Base-by-base conservation (phyloP, 1,140 invertebrate genomes). In the Heliconius congener region DNA sequence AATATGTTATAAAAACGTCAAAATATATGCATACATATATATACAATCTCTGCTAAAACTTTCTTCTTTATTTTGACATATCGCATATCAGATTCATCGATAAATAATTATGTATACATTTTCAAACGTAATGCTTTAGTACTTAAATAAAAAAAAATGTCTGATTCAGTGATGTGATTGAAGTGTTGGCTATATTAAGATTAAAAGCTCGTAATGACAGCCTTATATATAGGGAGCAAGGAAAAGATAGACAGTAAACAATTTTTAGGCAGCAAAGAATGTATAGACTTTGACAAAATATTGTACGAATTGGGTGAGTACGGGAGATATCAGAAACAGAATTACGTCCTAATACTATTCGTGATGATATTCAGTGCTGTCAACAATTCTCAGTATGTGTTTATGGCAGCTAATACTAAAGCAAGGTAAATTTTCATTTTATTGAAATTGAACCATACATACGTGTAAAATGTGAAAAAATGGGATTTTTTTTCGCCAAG, bases 241-340 rank as follows among this genome's bases (percentile, higher is more conserved):
- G n/a, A 57, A 19, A 23, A 66, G 8, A 4, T 66, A 66, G 27
- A 66, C 11, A 30, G 60, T 30, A 66, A 66, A 13, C 60, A 30
- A 16, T 66, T 23, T 30, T 16, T 66, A 30, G 13, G 11, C n/a
- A 11, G 11, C 27, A 66, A n/a, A 30, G 60, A 66, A 66, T 13
- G 23, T 30, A 30, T 66, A 66, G 60, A 66, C 13, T 13, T 66
- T n/a, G 60, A 66, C 4, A 66, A 30, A 13, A n/a, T 66, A n/a
- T 66, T 66, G 13, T 4, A 4, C 11, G 60, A 66, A 16, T 6
- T 66, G 27, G 60, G 60, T 1, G 19, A 66, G 23, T 27, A 66
- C 23, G 60, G 60, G 60, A 66, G 60, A n/a, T 66, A 66, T 30
- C 60, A 66, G 60, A 66, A 66, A 16, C 60, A 66, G 60, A 66